Conservation (phyloP, 2,113 vertebrate genomes). For the Sialia sialis region DNA sequence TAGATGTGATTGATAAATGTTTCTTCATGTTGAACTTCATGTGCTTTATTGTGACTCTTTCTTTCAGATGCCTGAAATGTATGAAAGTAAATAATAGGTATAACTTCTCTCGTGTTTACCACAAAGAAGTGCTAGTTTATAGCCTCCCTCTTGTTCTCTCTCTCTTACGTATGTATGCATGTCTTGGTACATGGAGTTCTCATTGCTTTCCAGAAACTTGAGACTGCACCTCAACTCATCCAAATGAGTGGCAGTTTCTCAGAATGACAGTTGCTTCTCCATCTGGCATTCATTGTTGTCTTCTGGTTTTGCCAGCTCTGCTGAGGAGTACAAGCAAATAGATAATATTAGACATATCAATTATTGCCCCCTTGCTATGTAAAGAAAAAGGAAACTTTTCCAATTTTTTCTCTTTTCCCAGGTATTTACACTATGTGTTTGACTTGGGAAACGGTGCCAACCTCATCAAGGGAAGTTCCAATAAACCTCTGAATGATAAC, state of each 20-base stretch:
- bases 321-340: not conserved
- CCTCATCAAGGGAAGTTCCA: slow-evolving; percentile 96
- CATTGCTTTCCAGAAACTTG: not conserved
- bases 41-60: slow-evolving; percentile 36
- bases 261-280: not conserved
- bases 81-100: slow-evolving; percentile 20
- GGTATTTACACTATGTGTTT: slow-evolving; percentile 95
- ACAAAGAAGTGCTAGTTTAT: slow-evolving; percentile 1
- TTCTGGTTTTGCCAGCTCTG: not conserved
- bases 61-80: slow-evolving; percentile 35
- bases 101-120: not conserved
- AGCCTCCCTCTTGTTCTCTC: not conserved
- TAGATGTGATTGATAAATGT: not conserved
- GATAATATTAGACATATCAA: not conserved
- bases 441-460: slow-evolving; percentile 96
- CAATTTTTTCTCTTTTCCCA: slow-evolving; percentile 55
- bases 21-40: not conserved
- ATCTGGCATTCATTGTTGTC: not conserved
- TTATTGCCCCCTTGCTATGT: not conserved
- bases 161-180: not conserved
- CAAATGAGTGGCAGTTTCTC: not conserved
- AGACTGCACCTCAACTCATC: not conserved
- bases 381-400: slow-evolving; percentile 55
- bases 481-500: slow-evolving; percentile 95
- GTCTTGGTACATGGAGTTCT: not conserved